Base-by-base conservation (phyloP, 1,140 invertebrate genomes). In the Maniola jurtina region DNA sequence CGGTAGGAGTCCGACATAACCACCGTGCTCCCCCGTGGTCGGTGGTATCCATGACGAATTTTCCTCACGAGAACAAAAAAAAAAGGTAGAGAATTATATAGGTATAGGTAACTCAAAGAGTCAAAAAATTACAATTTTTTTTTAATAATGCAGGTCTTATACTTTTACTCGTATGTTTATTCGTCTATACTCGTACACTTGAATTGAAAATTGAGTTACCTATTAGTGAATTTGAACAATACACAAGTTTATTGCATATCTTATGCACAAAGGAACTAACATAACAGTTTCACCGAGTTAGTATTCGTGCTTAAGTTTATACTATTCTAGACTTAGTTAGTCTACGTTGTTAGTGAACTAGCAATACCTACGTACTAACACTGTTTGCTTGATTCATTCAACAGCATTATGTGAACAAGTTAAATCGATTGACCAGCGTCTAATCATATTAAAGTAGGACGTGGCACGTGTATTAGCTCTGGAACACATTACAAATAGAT, bases 191-290 rank as follows among this genome's bases (percentile, higher is more conserved):
- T 45, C 9, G 13, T 9, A 1, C 5, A 45, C 2, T 13, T 8
- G 13, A 45, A 11, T 45, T 45, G 1, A 45, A 9, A 45, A 40
- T 45, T n/a, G 9, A 6, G 1, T 5, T 11, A 13, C 40, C 40
- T 11, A 13, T 45, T 45, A 45, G 42, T 45, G 13, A 6, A 11
- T 45, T 5, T 45, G 9, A 45, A 45, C 7, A 9, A 45, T 11
- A 45, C 13, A 11, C 42, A 45, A 45, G 42, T 45, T 45, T 1
- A 25, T 25, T 25, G 25, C 25, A n/a, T 45, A 45, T 8, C 42
- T n/a, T 45, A 45, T 45, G 42, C 42, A 45, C 42, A 45, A 45
- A 45, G 48, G 16, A 50, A 14, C 11, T 50, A 50, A 50, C 15
- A 50, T 15, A 50, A 50, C 48, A 25, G 15, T 6, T 25, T 16